These are phyloP conservation scores for Henicopernis longicauda DNA, from an alignment of 2,113 vertebrate genomes.

Conservation along the genomic window DNA sequence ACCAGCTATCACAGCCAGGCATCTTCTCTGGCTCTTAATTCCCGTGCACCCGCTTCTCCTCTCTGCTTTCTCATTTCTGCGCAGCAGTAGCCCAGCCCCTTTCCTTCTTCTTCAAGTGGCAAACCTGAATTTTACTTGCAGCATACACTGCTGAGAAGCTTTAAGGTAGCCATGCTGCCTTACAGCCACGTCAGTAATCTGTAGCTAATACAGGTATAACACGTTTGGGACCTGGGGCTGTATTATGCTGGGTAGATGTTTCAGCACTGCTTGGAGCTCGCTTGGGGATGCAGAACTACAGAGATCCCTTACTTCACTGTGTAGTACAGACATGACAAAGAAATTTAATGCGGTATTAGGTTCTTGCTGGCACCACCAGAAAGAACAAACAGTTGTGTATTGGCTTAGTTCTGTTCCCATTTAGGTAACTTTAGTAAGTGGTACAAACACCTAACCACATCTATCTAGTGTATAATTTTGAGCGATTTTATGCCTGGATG, in stretches of 20 bases:
- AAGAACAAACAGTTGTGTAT: neutral
- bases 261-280: neutral
- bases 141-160: neutral
- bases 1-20: neutral
- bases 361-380: neutral
- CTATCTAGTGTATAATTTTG: neutral
- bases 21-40: neutral
- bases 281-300: neutral
- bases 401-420: neutral
- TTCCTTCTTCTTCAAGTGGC: neutral
- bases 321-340: neutral
- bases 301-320: neutral
- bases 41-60: neutral
- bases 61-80: neutral
- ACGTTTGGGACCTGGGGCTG: neutral
- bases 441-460: neutral
- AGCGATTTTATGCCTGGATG: slow-evolving; percentile 4
- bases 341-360: neutral
- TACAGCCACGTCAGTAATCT: neutral
- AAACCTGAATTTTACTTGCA: neutral
- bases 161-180: neutral
- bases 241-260: neutral
- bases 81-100: neutral
- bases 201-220: neutral
- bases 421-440: neutral